Base-by-base conservation (phyloP, 2,113 vertebrate species). In the Limanda limanda region DNA sequence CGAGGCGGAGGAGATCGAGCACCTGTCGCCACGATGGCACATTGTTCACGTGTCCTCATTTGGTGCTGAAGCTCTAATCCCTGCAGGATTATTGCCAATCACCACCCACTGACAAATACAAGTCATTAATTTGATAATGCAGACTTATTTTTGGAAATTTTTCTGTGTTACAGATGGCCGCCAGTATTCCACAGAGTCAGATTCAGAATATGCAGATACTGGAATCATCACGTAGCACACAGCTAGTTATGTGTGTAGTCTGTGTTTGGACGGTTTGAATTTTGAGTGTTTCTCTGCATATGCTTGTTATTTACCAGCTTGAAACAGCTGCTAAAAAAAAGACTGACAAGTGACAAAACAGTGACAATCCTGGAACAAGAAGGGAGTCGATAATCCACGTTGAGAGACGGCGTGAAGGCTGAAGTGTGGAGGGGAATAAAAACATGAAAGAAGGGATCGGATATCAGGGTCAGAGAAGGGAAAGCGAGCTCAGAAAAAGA, bases 11-110 rank as follows among this genome's bases (percentile, higher is more conserved):
- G 68, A 73, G 81, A 84, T 74, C 51, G 37, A 84, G 67, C 61
- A 68, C 81, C 69, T 84, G 74, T 85, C 40, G 2, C 21, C n/a
- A 37, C 74, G 76, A 86, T 82, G 81, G 82, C 71, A 52, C 79
- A 81, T 58, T 60, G 68, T 62, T 75, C 52, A 81, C 65, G 71
- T 9, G 51, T 31, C 68, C 37, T 62, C 55, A 27, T 65, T 60
- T 61, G 21, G 27, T 14, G 59, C 15, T 59, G 24, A 70, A 68
- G 60, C 31, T 68, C 56, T 42, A 31, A 68, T 72, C 57, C 62
- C 71, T 77, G 74, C 63, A 62, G n/a, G 20, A 74, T 58, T 58
- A 67, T 51, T 15, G 15, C 23, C 27, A 27, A 71, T 59, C 64
- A 27, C 55, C 21, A 27, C 11, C 27, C 24, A 54, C 0, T 55